phyloP scores from a whole-genome alignment of 2,113 vertebrate genomes.

The Grammomys surdaster region DNA sequence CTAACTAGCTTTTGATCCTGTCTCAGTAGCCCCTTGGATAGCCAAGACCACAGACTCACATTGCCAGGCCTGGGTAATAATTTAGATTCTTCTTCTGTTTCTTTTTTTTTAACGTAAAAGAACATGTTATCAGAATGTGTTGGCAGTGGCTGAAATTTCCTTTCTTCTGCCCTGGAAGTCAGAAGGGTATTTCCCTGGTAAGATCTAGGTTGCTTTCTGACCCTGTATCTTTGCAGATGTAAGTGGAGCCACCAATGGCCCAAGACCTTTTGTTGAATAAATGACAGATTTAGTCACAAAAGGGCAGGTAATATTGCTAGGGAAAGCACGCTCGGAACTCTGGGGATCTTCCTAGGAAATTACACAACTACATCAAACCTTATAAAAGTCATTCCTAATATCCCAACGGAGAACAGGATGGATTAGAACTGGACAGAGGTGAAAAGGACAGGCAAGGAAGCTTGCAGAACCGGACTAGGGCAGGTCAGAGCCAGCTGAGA shows the following conservation, averaged over 20 bases:
- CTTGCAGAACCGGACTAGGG: neutral
- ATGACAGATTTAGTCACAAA: slow-evolving; percentile 41
- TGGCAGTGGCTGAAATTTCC: neutral
- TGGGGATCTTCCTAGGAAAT: slow-evolving; percentile 53
- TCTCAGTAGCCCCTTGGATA: neutral
- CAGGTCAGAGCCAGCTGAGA: neutral
- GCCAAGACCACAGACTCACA: no score
- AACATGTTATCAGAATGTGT: neutral
- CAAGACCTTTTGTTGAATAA: neutral
- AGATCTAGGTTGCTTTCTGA: neutral
- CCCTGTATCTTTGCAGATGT: neutral
- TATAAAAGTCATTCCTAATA: slow-evolving; percentile 42
- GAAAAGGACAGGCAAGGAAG: neutral
- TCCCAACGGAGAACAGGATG: slow-evolving; percentile 12
- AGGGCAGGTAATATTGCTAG: neutral
- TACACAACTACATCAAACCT: slow-evolving; percentile 53
- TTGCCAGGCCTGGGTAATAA: neutral
- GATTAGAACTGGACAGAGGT: neutral
- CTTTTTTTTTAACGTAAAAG: neutral
- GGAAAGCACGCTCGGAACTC: neutral
- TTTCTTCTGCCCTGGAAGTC: neutral
- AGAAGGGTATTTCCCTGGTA: neutral
- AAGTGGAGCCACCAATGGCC: neutral
- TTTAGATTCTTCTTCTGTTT: neutral
- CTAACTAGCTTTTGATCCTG: neutral